A percentile compares a stretch with the other conserved stretches of the same genome.
These are phyloP conservation scores for Dicerorhinus sumatrensis DNA, from an alignment of 2,113 vertebrate species.

Conservation along the genomic window DNA sequence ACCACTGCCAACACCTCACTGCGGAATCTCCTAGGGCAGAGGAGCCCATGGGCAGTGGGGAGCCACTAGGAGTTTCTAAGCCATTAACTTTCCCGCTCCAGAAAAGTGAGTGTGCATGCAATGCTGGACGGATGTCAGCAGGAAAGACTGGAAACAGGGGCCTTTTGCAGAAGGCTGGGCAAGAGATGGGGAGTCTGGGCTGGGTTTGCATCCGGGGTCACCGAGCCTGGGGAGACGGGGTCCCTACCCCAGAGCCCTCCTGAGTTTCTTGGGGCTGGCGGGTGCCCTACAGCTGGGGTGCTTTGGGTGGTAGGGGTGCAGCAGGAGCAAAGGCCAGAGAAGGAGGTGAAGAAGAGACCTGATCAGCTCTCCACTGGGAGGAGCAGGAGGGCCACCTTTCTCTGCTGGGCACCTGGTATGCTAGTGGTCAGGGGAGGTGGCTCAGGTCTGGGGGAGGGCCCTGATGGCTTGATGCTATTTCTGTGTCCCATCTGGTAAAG, in stretches of 20 bases:
- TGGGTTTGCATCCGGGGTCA: background rate
- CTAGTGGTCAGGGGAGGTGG: accelerated
- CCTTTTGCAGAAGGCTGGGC: background rate
- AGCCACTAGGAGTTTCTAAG: background rate
- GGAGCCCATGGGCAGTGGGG: accelerated
- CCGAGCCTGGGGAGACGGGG: background rate
- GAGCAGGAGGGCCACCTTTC: background rate
- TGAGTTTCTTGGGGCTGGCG: background rate
- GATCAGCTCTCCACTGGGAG: background rate
- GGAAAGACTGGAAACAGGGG: background rate
- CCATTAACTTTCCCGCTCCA: background rate
- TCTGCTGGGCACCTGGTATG: background rate
- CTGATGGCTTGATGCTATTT: accelerated
- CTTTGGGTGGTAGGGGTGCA: background rate
- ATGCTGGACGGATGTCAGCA: background rate
- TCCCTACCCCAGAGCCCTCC: background rate
- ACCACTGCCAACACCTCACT: background rate
- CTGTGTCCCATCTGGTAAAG: background rate
- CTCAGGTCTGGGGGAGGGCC: background rate
- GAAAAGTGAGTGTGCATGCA: accelerated
- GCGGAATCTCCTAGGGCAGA: no score
- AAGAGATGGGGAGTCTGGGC: background rate
- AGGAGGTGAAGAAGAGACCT: background rate
- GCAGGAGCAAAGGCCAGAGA: background rate
- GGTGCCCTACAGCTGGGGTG: background rate